Base-by-base conservation (phyloP, 2,113 vertebrate species). In the Alectura lathami region DNA sequence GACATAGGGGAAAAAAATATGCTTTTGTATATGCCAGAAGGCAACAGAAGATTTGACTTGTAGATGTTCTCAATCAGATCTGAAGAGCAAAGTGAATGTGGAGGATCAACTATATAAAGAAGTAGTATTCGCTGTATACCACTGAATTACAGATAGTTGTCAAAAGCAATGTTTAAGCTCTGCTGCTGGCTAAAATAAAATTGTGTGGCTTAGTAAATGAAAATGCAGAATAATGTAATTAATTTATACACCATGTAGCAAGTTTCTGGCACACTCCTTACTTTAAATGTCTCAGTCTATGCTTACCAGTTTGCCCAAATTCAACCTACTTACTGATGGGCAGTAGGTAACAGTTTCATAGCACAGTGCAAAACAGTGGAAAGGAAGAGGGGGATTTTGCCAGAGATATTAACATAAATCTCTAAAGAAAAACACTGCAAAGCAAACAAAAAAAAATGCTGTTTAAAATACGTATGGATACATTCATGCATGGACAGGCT, bases 301-400 rank as follows among this genome's bases (percentile, higher is more conserved):
- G 63, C 74, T 89, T 85, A 43, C 42, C 51, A 20, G 29, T 77
- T 90, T 88, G 79, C 79, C 88, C 81, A 86, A 89, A 93, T 91
- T 89, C 94, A 96, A 72, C 64, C 76, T 48, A 60, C 14, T 91
- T 83, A 43, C 85, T 93, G 68, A 75, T 68, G 76, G 85, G 68
- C 88, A 42, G 51, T 80, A 88, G 67, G 79, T 84, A 88, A 74
- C 54, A 75, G 76, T 70, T 93, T 83, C 51, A 21, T 36, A 81
- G 64, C 94, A 88, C 88, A 64, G 79, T 87, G 79, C 89, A 93
- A 81, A 96, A 88, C 89, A 91, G 72, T 83, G 57, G 83, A 85
- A 93, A 83, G 66, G 34, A n/a, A n/a, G 89, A 47, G 47, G 60
- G 89, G 64, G 92, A 93, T 86, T 91, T 88, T 94, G 88, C 91